A percentile compares a stretch with the other conserved stretches of the same genome.
Evolutionary conservation across 2,113 vertebrate species (phyloP).

Genomic region (Saccopteryx bilineata): DNA sequence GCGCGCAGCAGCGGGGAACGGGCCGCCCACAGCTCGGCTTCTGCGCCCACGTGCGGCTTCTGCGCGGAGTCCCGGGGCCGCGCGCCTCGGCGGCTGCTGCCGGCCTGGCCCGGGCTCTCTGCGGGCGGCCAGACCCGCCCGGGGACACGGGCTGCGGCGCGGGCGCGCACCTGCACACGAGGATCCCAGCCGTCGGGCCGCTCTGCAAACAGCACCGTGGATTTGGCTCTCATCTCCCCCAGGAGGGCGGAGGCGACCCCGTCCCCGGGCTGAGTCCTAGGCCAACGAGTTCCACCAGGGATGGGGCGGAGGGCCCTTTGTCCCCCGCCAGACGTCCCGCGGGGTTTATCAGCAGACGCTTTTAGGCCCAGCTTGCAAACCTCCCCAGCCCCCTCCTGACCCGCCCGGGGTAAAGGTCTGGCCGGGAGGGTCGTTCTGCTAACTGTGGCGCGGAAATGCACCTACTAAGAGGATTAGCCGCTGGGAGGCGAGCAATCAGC

Average conservation of each 20-base stretch:
- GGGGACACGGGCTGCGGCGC: neutral
- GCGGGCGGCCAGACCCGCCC: neutral
- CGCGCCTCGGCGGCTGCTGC: neutral
- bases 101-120: neutral
- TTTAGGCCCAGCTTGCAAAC: constrained; percentile 57
- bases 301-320: constrained; percentile 48
- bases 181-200: neutral
- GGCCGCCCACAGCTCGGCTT: neutral
- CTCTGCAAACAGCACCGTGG: neutral
- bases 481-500: constrained; percentile 61
- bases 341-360: constrained; percentile 78
- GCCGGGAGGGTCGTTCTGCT: constrained; percentile 63
- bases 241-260: neutral
- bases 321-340: constrained; percentile 69
- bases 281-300: neutral
- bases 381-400: constrained; percentile 59
- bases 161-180: neutral
- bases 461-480: constrained; percentile 83
- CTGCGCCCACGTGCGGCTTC: neutral
- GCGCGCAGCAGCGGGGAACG: rapidly evolving
- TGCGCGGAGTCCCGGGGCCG: neutral
- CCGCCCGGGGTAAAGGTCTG: constrained; percentile 79
- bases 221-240: neutral
- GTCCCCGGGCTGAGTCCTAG: neutral
- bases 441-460: constrained; percentile 79